Conservation (phyloP, 2,797 vertebrate genomes). For the Myripristis jacobus region DNA sequence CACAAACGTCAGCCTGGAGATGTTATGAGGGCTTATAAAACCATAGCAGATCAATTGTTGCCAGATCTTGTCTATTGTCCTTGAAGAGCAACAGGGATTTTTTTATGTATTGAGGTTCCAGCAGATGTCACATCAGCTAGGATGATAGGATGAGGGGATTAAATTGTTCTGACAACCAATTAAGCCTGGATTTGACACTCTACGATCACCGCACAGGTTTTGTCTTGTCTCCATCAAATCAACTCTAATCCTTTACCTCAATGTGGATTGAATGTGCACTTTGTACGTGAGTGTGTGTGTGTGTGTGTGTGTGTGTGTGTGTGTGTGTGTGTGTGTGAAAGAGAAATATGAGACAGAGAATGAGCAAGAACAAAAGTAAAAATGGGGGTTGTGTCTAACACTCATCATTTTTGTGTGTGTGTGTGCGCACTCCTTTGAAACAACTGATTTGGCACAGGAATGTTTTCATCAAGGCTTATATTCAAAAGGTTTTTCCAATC, state of each 20-base stretch:
- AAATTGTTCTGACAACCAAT: constrained; percentile 79
- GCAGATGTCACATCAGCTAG: constrained; percentile 60
- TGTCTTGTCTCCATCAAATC: constrained; percentile 66
- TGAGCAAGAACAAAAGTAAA: constrained; percentile 13
- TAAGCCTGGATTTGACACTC: constrained; percentile 72
- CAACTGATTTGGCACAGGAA: constrained; percentile 26
- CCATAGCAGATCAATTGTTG: constrained; percentile 42
- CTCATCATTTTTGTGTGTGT: constrained; percentile 5
- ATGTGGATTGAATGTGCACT: constrained; percentile 37
- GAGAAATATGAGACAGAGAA: background rate
- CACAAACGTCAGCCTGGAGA: constrained; percentile 10
- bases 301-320: background rate
- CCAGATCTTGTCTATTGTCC: constrained; percentile 39
- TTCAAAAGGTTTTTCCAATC: constrained; percentile 12
- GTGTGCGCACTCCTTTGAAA: constrained; percentile 25
- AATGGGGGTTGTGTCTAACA: constrained; percentile 4
- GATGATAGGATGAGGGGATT: constrained; percentile 63
- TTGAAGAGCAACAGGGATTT: constrained; percentile 30
- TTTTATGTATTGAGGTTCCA: constrained; percentile 47
- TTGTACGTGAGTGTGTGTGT: constrained; percentile 8
- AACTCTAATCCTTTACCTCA: constrained; percentile 68
- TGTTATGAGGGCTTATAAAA: constrained; percentile 43
- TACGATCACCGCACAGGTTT: constrained; percentile 56
- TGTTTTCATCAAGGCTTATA: constrained; percentile 24
- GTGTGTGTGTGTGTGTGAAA: background rate